Evolutionary conservation across 1,140 invertebrate genomes (phyloP), one percentile per base, ranked within the genome.

Genomic region (Brachionus calyciflorus): DNA sequence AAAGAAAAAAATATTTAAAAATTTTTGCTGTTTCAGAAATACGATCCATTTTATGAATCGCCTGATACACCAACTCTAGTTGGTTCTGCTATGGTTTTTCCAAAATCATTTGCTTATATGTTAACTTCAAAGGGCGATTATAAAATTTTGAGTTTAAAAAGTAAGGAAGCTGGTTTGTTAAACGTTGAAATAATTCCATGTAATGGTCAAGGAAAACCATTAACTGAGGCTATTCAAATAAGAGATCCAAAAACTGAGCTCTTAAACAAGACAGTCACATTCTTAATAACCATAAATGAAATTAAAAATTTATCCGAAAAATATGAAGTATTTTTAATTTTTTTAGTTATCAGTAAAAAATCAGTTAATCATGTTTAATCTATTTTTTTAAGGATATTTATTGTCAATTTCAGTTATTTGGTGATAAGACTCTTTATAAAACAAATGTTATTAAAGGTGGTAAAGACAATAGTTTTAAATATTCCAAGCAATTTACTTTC

Each of bases 21-120:
- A 48, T 46, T 60, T 33, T 76, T 49, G 49, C 77, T 68, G 63
- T 80, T 80, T 41, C 79, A 89, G 87, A 85, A 88, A 26, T 82
- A 86, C 70, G 89, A 90, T 83, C 89, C 89, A 37, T 90, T 90
- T 81, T 80, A 85, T 57, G 88, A 89, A 79, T 85, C 88, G 75
- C 80, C 84, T 7, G 85, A 88, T 70, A 84, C 84, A 4, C 87
- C 88, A 51, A 84, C 87, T n/a, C 83, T 86, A 55, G 87, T 90
- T 78, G 89, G 89, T n/a, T 87, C 85, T 70, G 86, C 84, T 0
- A 87, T 88, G 77, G 81, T 89, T n/a, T 88, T 84, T 82, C 80
- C 89, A 5, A 85, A 88, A 78, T 84, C 87, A 68, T 79, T 89
- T 37, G 84, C 87, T 9, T 88, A 86, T 79, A 81, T 87, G 83